Conservation (phyloP, 1,140 invertebrate genomes). For the Tetranychus urticae region DNA sequence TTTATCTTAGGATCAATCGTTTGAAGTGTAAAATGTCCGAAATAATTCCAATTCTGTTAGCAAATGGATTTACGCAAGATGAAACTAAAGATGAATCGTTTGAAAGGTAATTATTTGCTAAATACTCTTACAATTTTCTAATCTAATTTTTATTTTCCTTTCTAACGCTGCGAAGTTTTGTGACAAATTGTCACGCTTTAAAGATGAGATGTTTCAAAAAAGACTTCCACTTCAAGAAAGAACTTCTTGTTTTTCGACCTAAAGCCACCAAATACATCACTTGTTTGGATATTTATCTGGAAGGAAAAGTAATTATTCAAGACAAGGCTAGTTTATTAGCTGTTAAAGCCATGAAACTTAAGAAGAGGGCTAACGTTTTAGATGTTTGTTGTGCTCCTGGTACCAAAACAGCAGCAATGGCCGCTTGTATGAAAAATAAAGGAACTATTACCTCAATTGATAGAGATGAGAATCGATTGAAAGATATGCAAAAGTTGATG, state of each 20-base stretch:
- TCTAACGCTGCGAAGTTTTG: neutral
- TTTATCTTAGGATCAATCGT: neutral
- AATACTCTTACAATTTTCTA: neutral
- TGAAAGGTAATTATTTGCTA: neutral
- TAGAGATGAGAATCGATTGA: neutral
- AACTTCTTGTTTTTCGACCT: neutral
- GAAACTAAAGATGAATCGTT: neutral
- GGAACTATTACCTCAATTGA: constrained; percentile 25
- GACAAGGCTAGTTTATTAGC: constrained; percentile 58
- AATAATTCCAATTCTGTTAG: neutral
- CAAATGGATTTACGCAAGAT: neutral
- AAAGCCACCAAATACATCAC: neutral
- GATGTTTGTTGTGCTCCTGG: constrained; percentile 91
- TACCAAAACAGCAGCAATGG: constrained; percentile 77
- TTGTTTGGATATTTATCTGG: neutral
- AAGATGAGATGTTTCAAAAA: neutral
- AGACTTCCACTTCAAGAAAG: neutral
- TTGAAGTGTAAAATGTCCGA: neutral
- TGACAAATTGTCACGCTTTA: neutral
- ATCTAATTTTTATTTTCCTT: neutral
- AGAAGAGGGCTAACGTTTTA: constrained; percentile 38
- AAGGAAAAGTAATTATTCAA: neutral
- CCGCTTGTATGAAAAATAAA: constrained; percentile 49
- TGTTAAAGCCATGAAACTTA: constrained; percentile 42
- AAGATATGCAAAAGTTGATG: constrained; percentile 15